Evolutionary conservation across 1,140 invertebrate genomes (phyloP).

Genomic region (Musca vetustissima): DNA sequence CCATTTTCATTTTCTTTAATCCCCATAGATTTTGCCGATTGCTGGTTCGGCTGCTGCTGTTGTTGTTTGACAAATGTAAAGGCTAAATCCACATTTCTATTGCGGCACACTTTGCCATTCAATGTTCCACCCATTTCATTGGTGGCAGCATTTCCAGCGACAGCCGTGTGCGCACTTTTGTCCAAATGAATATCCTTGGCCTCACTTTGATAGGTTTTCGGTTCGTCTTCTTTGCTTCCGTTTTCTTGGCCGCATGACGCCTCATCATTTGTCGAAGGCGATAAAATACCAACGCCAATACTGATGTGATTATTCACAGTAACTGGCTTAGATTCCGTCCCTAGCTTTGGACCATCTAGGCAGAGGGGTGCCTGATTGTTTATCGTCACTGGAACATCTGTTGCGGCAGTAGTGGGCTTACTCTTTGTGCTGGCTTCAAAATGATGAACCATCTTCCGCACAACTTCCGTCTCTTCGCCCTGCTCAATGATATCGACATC

Average conservation of each 20-base stretch:
- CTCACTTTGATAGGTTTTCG: slow-evolving; percentile 6
- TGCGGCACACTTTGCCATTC: slow-evolving; percentile 46
- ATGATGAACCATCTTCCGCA: slow-evolving; percentile 51
- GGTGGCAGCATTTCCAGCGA: background rate
- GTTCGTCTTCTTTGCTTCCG: background rate
- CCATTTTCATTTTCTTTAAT: background rate
- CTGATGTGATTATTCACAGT: slow-evolving; percentile 56
- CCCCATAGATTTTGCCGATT: background rate
- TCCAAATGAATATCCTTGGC: slow-evolving; percentile 22
- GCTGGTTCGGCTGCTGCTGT: background rate
- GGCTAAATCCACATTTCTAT: slow-evolving; percentile 56
- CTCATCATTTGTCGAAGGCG: slow-evolving; percentile 16
- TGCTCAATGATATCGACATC: slow-evolving; percentile 46
- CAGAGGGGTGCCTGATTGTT: background rate
- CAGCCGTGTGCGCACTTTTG: background rate
- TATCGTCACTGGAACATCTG: background rate
- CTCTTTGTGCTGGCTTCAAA: slow-evolving; percentile 29
- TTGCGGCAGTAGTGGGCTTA: background rate
- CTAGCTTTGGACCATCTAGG: background rate
- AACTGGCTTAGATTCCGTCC: slow-evolving; percentile 35
- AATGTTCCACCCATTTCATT: slow-evolving; percentile 24
- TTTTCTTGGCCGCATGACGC: background rate
- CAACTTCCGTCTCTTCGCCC: slow-evolving; percentile 51
- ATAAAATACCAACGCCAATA: slow-evolving; percentile 30
- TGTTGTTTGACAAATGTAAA: slow-evolving; percentile 47